Evolutionary conservation across 2,113 vertebrate genomes (phyloP).

Genomic region (Centrocercus urophasianus): DNA sequence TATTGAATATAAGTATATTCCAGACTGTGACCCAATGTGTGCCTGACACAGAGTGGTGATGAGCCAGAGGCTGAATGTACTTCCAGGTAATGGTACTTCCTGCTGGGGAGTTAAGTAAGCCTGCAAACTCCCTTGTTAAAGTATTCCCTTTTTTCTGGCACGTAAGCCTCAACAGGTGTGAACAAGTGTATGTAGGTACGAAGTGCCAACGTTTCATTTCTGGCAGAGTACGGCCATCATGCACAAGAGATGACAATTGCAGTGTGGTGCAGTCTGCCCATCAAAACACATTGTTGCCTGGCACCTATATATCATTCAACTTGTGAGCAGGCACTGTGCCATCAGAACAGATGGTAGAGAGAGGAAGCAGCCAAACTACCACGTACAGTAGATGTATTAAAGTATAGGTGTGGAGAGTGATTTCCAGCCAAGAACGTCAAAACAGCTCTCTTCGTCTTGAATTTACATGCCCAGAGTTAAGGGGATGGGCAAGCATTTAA

Average conservation of each 20-base stretch:
- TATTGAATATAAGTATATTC: background rate
- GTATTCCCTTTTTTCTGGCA: slow-evolving; percentile 74
- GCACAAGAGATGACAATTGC: slow-evolving; percentile 78
- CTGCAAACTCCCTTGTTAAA: slow-evolving; percentile 27
- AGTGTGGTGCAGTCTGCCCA: slow-evolving; percentile 77
- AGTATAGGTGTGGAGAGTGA: slow-evolving; percentile 73
- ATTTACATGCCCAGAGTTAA: slow-evolving; percentile 70
- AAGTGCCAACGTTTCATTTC: slow-evolving; percentile 64
- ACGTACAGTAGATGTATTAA: slow-evolving; percentile 73
- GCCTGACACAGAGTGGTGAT: background rate
- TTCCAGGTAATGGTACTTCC: background rate
- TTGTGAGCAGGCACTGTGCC: slow-evolving; percentile 75
- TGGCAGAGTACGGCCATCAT: slow-evolving; percentile 71
- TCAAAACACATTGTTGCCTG: slow-evolving; percentile 83
- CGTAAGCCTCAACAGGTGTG: slow-evolving; percentile 78
- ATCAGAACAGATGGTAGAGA: slow-evolving; percentile 80
- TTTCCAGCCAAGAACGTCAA: slow-evolving; percentile 70
- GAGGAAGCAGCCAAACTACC: slow-evolving; percentile 72
- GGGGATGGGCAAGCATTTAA: slow-evolving; percentile 52
- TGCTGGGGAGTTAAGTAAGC: background rate
- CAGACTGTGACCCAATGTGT: background rate
- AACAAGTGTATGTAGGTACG: slow-evolving; percentile 65
- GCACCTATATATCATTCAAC: slow-evolving; percentile 81
- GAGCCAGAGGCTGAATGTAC: background rate
- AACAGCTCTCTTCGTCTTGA: slow-evolving; percentile 65